Evolutionary conservation across 92 coral and sea anemone species (phyloP), one percentile per base, ranked within the genome.

Genomic region (Zoanthus solanderi): DNA sequence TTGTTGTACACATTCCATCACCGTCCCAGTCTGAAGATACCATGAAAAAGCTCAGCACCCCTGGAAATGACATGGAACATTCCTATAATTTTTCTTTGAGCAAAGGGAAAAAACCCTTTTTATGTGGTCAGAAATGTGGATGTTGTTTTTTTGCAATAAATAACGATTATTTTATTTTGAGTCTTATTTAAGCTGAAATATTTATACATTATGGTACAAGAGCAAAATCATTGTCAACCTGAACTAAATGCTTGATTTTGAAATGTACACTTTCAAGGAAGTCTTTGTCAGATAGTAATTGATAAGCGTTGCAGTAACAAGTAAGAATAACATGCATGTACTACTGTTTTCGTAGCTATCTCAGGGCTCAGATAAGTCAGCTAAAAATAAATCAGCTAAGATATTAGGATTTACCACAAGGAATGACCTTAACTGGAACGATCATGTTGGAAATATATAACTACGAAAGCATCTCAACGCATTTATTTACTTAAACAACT

Each of bases 211-310:
- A 17, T 0, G 71, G 67, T 76, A 74, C 78, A 76, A 76, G 81
- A 18, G 46, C 81, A 50, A 76, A 71, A 76, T 18, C 81, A 52
- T 76, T 53, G 76, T 42, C 34, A 76, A 76, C 50, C 66, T 76
- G 66, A 76, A 76, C 56, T 76, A 50, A 53, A 66, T 76, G 66
- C 46, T 76, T 76, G 50, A 76, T 76, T 76, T 76, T 56, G 56
- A 76, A 76, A 76, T 76, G 81, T 66, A 76, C 81, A 77, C 66
- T 77, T 77, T 77, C 82, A 77, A 77, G 67, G 66, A 77, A 77
- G 82, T 77, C 82, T 77, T 76, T 76, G 28, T 77, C 44, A 30
- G 75, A 71, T 71, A 71, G 75, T 71, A 71, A 71, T 71, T 32
- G 75, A 71, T 71, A 71, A 77, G 66, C 54, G 30, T 77, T 28